A percentile compares a stretch with the other conserved stretches of the same genome.
These are phyloP conservation scores for Trichopria drosophilae DNA, from an alignment of 2,888 invertebrate species.

Conservation along the genomic window DNA sequence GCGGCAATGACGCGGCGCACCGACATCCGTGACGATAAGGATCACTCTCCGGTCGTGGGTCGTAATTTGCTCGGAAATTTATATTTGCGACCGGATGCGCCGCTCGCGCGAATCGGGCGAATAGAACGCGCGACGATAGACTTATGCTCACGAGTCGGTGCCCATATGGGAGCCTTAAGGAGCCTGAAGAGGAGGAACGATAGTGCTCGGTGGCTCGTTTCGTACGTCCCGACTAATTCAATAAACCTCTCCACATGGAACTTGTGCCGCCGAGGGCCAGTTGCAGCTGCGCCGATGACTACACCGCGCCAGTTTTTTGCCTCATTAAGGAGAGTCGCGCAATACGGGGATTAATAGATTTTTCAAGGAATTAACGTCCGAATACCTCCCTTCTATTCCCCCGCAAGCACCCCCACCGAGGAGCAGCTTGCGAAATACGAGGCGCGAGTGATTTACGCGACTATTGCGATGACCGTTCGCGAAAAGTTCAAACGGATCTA, in stretches of 20 bases:
- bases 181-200: too few relatives aligned
- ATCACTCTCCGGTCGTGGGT: conserved; percentile 11
- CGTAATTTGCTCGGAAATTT: conserved; percentile 25
- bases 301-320: conserved; percentile 35
- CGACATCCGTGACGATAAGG: conserved; percentile 25
- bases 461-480: conserved; percentile 10
- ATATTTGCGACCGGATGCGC: conserved; percentile 24
- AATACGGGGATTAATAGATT: conserved; percentile 47
- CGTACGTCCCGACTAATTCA: conserved; percentile 22
- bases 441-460: conserved; percentile 10
- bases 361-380: conserved; percentile 42
- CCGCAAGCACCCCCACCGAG: not conserved
- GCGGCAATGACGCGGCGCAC: conserved; percentile 19
- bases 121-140: conserved; percentile 4
- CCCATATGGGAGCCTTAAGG: too few relatives aligned
- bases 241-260: conserved; percentile 16
- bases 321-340: conserved; percentile 38
- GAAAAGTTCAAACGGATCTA: too few relatives aligned
- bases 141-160: conserved; percentile 15
- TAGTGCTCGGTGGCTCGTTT: conserved; percentile 23
- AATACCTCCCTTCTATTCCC: conserved; percentile 1
- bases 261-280: not conserved
- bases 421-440: conserved; percentile 8
- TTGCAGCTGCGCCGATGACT: conserved; percentile 15
- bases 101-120: conserved; percentile 3